phyloP scores from a whole-genome alignment of 2,888 invertebrate genomes.

The Galeruca laticollis region DNA sequence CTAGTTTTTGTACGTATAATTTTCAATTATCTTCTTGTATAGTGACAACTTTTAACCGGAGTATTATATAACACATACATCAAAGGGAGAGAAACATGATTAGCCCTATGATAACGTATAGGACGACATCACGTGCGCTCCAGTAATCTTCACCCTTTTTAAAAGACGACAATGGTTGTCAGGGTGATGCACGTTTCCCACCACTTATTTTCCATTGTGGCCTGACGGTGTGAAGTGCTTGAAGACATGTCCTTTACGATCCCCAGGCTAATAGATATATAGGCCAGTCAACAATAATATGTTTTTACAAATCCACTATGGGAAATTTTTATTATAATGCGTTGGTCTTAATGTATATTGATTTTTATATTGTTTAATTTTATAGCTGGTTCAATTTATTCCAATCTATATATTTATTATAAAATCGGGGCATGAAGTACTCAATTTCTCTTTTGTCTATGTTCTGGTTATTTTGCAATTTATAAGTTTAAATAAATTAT shows the following conservation, averaged over 20 bases:
- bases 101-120: conserved; percentile 48
- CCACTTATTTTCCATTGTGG: conserved; percentile 53
- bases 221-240: conserved; percentile 54
- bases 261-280: conserved; percentile 60
- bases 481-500: no score
- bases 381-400: no score
- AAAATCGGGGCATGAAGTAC: no score
- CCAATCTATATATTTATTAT: no score
- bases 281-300: background rate
- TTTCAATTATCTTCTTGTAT: conserved; percentile 15
- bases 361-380: no score
- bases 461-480: no score
- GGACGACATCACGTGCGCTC: conserved; percentile 43
- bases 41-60: conserved; percentile 16
- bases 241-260: conserved; percentile 49
- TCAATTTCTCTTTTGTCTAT: no score
- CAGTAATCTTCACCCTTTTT: conserved; percentile 51
- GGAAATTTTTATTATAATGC: no score
- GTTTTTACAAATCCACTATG: background rate
- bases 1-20: background rate
- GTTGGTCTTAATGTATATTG: no score
- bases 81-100: conserved; percentile 44
- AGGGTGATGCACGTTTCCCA: conserved; percentile 52
- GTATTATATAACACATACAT: background rate
- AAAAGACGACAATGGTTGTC: conserved; percentile 50